phyloP scores from a whole-genome alignment of 1,140 invertebrate genomes.

The Carposina sasakii region DNA sequence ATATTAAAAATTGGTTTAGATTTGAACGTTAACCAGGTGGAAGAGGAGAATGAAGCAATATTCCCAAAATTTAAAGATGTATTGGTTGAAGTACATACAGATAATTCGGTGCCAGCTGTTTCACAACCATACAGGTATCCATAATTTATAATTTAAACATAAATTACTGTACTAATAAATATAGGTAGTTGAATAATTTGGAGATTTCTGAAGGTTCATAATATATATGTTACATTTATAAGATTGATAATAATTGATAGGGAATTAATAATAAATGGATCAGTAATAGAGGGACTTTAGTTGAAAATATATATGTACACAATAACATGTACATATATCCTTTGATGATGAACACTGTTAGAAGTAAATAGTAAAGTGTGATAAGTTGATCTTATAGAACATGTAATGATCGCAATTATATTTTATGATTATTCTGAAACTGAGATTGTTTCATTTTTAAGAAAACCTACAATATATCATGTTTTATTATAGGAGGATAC shows the following conservation, averaged over 20 bases:
- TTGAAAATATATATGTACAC: too few species aligned
- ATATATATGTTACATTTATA: not conserved
- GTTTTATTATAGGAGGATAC: conserved; percentile 16
- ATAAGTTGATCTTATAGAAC: too few species aligned
- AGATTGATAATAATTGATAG: not conserved
- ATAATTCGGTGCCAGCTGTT: conserved; percentile 30
- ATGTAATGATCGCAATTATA: too few species aligned
- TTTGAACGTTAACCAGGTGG: conserved; percentile 9
- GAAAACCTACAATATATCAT: not conserved
- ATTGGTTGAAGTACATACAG: conserved; percentile 29
- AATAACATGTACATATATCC: too few species aligned
- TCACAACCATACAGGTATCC: conserved; percentile 26
- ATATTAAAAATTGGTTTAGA: conserved; percentile 31
- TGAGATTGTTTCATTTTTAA: not conserved
- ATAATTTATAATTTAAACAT: too few species aligned
- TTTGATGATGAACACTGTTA: too few species aligned
- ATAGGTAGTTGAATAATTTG: not conserved
- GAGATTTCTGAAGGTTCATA: not conserved
- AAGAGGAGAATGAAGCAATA: conserved; percentile 8
- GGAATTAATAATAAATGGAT: too few species aligned
- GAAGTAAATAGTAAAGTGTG: too few species aligned
- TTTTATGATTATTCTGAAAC: not conserved
- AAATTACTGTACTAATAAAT: not conserved
- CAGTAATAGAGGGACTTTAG: too few species aligned
- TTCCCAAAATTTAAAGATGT: conserved; percentile 43